phyloP scores from a whole-genome alignment of 1,140 invertebrate species.

The Chironomus striatipennis region DNA sequence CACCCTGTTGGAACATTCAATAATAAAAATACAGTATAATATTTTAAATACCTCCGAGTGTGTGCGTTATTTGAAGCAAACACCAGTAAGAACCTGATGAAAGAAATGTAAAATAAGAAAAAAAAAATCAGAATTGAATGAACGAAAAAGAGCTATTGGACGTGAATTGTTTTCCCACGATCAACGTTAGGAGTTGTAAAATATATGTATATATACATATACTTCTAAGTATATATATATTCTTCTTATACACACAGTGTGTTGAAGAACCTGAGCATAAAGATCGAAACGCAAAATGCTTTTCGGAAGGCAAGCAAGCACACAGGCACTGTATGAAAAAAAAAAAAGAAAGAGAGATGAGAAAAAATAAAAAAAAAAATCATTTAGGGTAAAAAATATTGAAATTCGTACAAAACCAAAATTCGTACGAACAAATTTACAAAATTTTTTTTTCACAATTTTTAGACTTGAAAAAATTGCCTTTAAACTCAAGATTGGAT shows the following conservation, averaged over 20 bases:
- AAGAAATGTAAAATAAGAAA: slow-evolving; percentile 18
- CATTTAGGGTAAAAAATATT: too few species aligned
- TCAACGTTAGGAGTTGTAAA: slow-evolving; percentile 18
- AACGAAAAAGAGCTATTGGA: slow-evolving; percentile 11
- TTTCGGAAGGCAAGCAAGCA: slow-evolving; percentile 16
- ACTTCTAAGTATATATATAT: background rate
- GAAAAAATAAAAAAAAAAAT: slow-evolving; percentile 11
- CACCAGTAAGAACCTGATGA: slow-evolving; percentile 22
- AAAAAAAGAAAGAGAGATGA: background rate
- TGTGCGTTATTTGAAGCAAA: slow-evolving; percentile 7
- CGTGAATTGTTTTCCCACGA: slow-evolving; percentile 23
- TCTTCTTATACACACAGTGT: slow-evolving; percentile 6
- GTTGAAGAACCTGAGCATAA: slow-evolving; percentile 16
- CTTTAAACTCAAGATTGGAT: too few species aligned
- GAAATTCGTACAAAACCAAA: too few species aligned
- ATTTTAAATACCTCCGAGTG: slow-evolving; percentile 19
- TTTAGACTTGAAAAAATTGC: too few species aligned
- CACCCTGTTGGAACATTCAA: slow-evolving; percentile 12
- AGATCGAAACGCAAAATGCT: background rate
- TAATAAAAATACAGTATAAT: slow-evolving; percentile 15
- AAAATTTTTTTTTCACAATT: too few species aligned
- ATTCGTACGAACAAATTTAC: too few species aligned
- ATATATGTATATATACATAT: background rate
- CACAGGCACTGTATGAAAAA: background rate
- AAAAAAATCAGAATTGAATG: slow-evolving; percentile 20